A percentile compares a stretch with the other conserved stretches of the same genome.
phyloP scores from a whole-genome alignment of 2,888 invertebrate genomes.

The Prosopocoilus inquinatus region DNA sequence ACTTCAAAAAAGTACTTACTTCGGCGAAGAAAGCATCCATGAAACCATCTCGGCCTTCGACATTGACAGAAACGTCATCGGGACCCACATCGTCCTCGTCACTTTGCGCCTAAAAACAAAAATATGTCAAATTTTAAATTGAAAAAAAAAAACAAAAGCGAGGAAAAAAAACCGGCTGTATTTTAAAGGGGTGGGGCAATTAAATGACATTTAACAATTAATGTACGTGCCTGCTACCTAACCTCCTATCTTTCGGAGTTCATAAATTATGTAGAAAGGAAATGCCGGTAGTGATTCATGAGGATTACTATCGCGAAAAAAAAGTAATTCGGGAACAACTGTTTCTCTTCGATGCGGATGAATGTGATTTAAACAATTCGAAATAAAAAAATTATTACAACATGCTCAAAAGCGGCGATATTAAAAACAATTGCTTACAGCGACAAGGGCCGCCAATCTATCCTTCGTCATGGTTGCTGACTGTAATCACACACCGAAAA shows the following conservation, averaged over 20 bases:
- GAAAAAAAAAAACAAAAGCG: background rate
- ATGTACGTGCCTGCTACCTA: background rate
- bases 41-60: slow-evolving; percentile 89
- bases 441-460: slow-evolving; percentile 94
- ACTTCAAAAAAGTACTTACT: slow-evolving; percentile 57
- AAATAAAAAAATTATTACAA: background rate
- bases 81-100: slow-evolving; percentile 95
- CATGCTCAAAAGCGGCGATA: slow-evolving; percentile 8
- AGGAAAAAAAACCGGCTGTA: background rate
- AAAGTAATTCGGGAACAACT: no score
- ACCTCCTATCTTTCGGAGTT: background rate
- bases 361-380: background rate
- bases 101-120: slow-evolving; percentile 82
- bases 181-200: background rate
- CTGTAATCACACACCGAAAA: slow-evolving; percentile 64
- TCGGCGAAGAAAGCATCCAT: slow-evolving; percentile 99
- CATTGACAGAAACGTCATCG: slow-evolving; percentile 94
- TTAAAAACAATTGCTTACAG: slow-evolving; percentile 62
- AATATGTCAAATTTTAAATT: background rate
- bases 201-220: background rate
- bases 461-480: slow-evolving; percentile 86
- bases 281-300: background rate
- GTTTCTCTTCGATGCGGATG: no score
- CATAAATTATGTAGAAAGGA: background rate
- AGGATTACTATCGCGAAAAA: no score